These are phyloP conservation scores for Geotrupes spiniger DNA, from an alignment of 2,888 invertebrate species.

Conservation along the genomic window DNA sequence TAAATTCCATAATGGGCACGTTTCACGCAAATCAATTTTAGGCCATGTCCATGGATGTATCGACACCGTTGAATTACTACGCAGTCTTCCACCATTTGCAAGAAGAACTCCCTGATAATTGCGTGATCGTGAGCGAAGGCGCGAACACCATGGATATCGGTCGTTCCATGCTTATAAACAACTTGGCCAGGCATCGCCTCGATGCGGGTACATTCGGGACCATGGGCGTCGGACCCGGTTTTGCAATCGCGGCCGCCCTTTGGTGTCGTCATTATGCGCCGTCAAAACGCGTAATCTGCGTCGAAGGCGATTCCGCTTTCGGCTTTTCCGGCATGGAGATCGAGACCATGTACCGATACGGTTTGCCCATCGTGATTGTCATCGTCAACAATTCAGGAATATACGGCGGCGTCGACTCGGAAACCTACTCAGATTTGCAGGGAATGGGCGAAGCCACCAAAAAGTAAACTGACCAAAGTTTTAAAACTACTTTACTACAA, in stretches of 20 bases:
- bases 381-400: constrained; percentile 97
- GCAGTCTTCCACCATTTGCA: constrained; percentile 85
- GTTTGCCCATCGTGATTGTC: constrained; percentile 84
- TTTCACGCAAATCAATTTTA: too few species aligned
- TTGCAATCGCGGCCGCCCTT: constrained; percentile 88
- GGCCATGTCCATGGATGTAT: constrained; percentile 66
- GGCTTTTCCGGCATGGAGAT: constrained; percentile 99
- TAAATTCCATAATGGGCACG: too few species aligned
- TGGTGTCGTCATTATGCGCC: constrained; percentile 82
- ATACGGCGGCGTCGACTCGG: constrained; percentile 79
- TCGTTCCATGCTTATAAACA: constrained; percentile 81
- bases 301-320: constrained; percentile 97
- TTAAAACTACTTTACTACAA: constrained; percentile 8
- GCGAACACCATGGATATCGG: constrained; percentile 99
- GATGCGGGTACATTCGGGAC: constrained; percentile 98
- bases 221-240: constrained; percentile 94
- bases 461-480: constrained; percentile 58
- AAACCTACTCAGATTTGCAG: constrained; percentile 69
- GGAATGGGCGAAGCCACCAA: constrained; percentile 68
- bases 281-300: constrained; percentile 81
- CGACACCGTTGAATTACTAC: constrained; percentile 88
- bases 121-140: constrained; percentile 93
- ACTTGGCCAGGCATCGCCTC: constrained; percentile 78
- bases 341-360: constrained; percentile 93
- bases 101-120: constrained; percentile 72